These are phyloP conservation scores for Diglossa cyanea DNA, from an alignment of 2,797 vertebrate species.

Conservation along the genomic window DNA sequence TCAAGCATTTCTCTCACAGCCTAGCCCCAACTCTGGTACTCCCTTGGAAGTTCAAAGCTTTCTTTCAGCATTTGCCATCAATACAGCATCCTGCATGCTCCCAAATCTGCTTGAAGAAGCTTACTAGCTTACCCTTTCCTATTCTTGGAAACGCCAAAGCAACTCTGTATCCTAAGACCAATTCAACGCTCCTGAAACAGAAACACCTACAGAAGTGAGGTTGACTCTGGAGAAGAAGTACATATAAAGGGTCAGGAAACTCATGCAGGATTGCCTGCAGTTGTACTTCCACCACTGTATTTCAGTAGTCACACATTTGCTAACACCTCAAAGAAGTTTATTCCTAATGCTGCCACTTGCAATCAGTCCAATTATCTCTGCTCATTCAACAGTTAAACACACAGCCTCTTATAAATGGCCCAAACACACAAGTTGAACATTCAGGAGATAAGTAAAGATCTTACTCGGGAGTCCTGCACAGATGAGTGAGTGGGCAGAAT, in stretches of 20 bases:
- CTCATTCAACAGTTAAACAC: constrained; percentile 21
- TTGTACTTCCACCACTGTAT: background rate
- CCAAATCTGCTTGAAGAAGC: background rate
- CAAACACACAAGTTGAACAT: background rate
- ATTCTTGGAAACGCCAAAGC: background rate
- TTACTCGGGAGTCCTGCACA: background rate
- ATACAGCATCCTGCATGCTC: background rate
- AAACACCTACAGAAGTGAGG: background rate
- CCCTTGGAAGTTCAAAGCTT: background rate
- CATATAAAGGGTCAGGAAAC: background rate
- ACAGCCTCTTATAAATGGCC: background rate
- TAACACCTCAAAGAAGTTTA: background rate
- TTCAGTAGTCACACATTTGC: background rate
- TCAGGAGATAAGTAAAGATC: background rate
- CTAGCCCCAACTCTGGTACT: background rate
- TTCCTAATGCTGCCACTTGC: background rate
- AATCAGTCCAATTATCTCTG: constrained; percentile 4
- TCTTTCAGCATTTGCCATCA: background rate
- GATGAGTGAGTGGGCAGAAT: background rate
- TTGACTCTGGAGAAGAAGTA: background rate
- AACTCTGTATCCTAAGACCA: background rate
- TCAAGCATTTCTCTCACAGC: background rate
- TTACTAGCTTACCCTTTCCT: background rate
- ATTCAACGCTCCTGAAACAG: background rate
- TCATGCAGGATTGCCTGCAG: background rate